phyloP scores from a whole-genome alignment of 2,113 vertebrate genomes.

The Hippopotamus amphibius region DNA sequence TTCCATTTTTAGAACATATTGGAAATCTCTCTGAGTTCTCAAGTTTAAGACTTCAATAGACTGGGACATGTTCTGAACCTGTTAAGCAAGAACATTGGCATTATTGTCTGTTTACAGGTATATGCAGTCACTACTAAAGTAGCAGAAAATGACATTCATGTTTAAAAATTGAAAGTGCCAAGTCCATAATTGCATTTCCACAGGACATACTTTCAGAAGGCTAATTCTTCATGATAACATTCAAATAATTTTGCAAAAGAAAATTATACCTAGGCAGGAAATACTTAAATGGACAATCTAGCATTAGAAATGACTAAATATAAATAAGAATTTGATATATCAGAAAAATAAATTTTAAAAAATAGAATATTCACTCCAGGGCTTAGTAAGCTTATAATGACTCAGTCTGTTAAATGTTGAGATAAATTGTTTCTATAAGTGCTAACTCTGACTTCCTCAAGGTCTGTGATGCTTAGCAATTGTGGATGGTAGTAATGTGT shows the following conservation, averaged over 20 bases:
- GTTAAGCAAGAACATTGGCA: conserved; percentile 73
- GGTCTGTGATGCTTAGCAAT: background rate
- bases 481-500: background rate
- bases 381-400: background rate
- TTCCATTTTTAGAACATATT: conserved; percentile 99
- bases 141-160: conserved; percentile 9
- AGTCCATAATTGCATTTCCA: background rate
- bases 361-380: conserved; percentile 18
- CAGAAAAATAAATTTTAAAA: background rate
- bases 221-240: background rate
- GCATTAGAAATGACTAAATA: background rate
- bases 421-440: background rate
- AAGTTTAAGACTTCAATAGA: conserved; percentile 99
- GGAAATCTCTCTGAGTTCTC: conserved; percentile 98
- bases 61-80: conserved; percentile 99
- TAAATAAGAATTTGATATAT: background rate
- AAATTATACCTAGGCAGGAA: background rate
- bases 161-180: background rate
- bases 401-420: background rate
- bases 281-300: background rate
- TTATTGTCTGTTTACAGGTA: conserved; percentile 8
- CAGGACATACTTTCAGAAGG: background rate
- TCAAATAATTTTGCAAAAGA: background rate
- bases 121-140: background rate
- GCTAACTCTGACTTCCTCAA: background rate